phyloP scores from a whole-genome alignment of 2,797 vertebrate genomes.

The Varecia variegata region DNA sequence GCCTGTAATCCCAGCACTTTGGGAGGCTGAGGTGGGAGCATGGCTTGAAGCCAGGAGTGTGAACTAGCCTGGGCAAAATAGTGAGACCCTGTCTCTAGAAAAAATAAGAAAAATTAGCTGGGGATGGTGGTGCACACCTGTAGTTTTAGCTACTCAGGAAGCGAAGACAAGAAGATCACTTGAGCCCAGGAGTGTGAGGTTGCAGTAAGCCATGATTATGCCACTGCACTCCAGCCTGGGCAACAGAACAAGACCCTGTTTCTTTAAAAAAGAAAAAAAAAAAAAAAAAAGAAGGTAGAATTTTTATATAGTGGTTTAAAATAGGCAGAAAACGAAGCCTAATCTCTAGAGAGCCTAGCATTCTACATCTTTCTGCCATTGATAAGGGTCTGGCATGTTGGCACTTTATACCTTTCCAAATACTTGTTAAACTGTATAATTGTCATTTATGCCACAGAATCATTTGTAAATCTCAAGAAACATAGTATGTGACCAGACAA shows the following conservation, averaged over 20 bases:
- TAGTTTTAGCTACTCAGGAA: neutral
- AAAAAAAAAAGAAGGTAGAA: neutral
- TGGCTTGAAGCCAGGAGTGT: neutral
- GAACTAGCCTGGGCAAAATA: neutral
- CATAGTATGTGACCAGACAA: constrained; percentile 44
- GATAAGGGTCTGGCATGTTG: neutral
- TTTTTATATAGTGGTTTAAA: neutral
- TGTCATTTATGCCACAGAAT: constrained; percentile 14
- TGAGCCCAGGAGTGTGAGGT: neutral
- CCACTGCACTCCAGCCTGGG: neutral
- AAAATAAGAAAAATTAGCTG: neutral
- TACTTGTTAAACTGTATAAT: constrained; percentile 34
- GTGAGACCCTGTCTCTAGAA: neutral
- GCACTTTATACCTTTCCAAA: constrained; percentile 32
- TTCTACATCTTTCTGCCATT: neutral
- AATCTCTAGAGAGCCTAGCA: neutral
- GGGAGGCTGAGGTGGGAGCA: neutral
- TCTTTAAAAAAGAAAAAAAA: neutral
- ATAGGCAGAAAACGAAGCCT: neutral
- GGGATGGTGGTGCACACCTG: neutral
- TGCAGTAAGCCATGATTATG: neutral
- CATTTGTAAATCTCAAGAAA: constrained; percentile 45
- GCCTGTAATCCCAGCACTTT: neutral
- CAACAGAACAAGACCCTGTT: neutral
- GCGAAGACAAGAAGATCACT: neutral